Percentiles rank a stretch among this genome's conserved stretches.
These are phyloP conservation scores for Graphium colonna DNA, from an alignment of 2,888 invertebrate genomes.

Conservation along the genomic window DNA sequence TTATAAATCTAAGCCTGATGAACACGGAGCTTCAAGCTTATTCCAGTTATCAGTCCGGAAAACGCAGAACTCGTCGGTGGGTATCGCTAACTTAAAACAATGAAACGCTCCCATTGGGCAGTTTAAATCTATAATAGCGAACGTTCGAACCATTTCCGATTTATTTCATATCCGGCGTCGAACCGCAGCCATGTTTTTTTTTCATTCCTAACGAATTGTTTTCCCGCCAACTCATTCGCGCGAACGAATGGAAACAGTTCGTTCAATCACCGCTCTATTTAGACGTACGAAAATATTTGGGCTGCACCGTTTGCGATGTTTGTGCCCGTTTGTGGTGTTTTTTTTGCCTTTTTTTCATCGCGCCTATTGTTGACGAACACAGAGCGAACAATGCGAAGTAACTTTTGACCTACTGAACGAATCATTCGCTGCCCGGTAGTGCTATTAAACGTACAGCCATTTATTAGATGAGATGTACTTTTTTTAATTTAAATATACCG, in stretches of 20 bases:
- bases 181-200: neutral
- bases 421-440: slow-evolving; percentile 15
- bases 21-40: no score
- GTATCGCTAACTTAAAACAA: no score
- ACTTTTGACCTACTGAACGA: slow-evolving; percentile 19
- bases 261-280: slow-evolving; percentile 22
- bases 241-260: slow-evolving; percentile 19
- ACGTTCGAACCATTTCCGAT: neutral
- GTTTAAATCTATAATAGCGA: neutral
- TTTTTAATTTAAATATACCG: no score
- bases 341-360: slow-evolving; percentile 1
- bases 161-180: neutral
- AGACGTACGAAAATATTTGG: slow-evolving; percentile 21
- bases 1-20: no score
- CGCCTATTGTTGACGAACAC: slow-evolving; percentile 14
- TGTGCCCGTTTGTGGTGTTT: slow-evolving; percentile 15
- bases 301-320: slow-evolving; percentile 20
- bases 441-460: no score
- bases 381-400: slow-evolving; percentile 11
- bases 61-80: no score
- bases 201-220: slow-evolving; percentile 9
- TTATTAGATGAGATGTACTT: no score
- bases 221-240: slow-evolving; percentile 16
- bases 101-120: no score
- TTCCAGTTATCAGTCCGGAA: no score